A percentile compares a stretch with the other conserved stretches of the same genome.
phyloP scores from a whole-genome alignment of 1,140 invertebrate genomes.

The Lithobius niger region DNA sequence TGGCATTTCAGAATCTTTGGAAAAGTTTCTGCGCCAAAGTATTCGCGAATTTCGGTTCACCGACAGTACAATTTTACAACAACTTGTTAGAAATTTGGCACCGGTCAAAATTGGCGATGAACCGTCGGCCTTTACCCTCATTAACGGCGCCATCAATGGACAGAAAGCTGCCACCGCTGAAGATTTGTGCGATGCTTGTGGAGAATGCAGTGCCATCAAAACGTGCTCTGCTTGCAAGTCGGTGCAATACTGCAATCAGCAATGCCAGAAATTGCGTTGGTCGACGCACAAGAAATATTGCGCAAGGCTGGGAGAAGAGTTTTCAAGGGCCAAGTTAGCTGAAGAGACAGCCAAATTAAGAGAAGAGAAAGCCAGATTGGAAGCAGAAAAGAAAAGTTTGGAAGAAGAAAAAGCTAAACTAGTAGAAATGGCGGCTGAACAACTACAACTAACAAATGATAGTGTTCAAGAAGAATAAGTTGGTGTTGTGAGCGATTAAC shows the following conservation, averaged over 20 bases:
- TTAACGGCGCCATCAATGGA: slow-evolving; percentile 79
- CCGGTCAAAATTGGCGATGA: slow-evolving; percentile 40
- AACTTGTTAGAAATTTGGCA: slow-evolving; percentile 57
- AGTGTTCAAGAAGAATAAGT: too few relatives aligned
- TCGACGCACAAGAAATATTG: slow-evolving; percentile 81
- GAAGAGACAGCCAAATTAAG: neutral
- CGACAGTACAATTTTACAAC: slow-evolving; percentile 70
- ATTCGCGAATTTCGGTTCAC: slow-evolving; percentile 75
- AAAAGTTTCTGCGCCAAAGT: slow-evolving; percentile 64
- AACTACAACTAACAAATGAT: too few relatives aligned
- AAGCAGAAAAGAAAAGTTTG: too few relatives aligned
- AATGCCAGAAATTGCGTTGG: slow-evolving; percentile 93
- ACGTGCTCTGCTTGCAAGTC: slow-evolving; percentile 92
- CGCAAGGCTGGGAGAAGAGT: slow-evolving; percentile 23
- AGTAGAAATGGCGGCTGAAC: too few relatives aligned
- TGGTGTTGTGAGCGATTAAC: too few relatives aligned
- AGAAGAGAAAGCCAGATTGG: too few relatives aligned
- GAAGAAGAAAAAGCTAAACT: too few relatives aligned
- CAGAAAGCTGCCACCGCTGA: slow-evolving; percentile 49
- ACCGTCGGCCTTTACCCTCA: slow-evolving; percentile 47
- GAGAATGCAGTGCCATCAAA: slow-evolving; percentile 71
- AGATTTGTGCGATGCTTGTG: slow-evolving; percentile 69
- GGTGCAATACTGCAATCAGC: slow-evolving; percentile 82
- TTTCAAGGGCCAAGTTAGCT: neutral
- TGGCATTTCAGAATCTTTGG: slow-evolving; percentile 60